Conservation (phyloP, 2,113 vertebrate species). For the Mobula hypostoma region DNA sequence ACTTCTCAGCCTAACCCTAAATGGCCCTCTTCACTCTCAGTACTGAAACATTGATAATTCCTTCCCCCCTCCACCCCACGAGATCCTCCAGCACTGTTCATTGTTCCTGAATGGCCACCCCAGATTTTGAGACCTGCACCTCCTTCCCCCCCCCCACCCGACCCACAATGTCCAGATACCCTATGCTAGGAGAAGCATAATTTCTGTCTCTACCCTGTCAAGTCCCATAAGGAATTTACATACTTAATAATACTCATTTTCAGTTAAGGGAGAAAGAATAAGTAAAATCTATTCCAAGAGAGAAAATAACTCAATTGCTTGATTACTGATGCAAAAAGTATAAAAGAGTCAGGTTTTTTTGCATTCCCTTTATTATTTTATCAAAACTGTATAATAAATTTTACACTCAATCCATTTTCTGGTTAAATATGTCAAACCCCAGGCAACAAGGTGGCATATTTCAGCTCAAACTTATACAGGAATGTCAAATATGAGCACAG, state of each 20-base stretch:
- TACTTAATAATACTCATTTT: background rate
- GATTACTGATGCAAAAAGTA: background rate
- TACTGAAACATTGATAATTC: too few species aligned
- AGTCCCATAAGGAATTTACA: background rate
- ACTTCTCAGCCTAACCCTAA: too few species aligned
- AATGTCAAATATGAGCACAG: background rate
- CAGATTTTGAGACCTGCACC: too few species aligned
- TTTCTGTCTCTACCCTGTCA: background rate
- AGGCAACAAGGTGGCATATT: background rate
- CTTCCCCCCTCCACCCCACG: too few species aligned
- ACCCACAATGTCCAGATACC: too few species aligned
- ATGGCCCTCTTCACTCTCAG: too few species aligned
- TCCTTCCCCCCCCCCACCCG: too few species aligned
- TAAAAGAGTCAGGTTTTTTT: background rate
- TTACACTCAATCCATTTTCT: background rate
- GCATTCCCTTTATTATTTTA: conserved; percentile 10
- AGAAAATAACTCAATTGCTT: background rate
- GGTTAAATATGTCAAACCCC: background rate
- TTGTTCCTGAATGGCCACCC: too few species aligned
- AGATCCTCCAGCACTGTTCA: too few species aligned
- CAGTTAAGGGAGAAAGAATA: background rate
- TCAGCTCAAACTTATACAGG: background rate
- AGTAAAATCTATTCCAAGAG: background rate
- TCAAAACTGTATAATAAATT: background rate
- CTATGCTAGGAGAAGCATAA: too few species aligned